These are phyloP conservation scores for Pachliopta kotzebuea DNA, from an alignment of 2,888 invertebrate genomes.

Conservation along the genomic window DNA sequence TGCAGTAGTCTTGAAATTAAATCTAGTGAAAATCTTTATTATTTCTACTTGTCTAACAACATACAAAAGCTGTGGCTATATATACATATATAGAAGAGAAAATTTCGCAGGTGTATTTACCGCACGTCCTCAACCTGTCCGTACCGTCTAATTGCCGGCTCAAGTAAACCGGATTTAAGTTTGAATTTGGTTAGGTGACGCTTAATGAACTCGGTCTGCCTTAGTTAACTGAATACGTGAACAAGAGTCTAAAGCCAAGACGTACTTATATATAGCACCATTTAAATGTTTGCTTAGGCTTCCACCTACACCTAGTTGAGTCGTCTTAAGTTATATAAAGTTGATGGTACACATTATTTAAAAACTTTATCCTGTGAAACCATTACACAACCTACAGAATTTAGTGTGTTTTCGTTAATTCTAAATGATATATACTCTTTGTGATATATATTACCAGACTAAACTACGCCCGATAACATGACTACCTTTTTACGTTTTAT, in stretches of 20 bases:
- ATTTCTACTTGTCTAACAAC: too few species aligned
- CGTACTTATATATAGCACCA: slow-evolving; percentile 5
- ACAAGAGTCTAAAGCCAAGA: slow-evolving; percentile 22
- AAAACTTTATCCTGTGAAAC: too few species aligned
- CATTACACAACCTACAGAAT: too few species aligned
- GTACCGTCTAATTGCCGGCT: slow-evolving; percentile 57
- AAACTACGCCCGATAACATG: too few species aligned
- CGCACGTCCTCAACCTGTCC: slow-evolving; percentile 59
- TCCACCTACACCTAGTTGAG: neutral
- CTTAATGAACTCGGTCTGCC: slow-evolving; percentile 66
- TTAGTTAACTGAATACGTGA: slow-evolving; percentile 47
- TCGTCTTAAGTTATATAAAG: too few species aligned
- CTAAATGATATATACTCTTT: too few species aligned
- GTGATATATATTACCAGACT: too few species aligned
- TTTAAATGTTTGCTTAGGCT: slow-evolving; percentile 27
- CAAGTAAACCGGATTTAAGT: slow-evolving; percentile 69
- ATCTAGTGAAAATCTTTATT: too few species aligned
- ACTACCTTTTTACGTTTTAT: too few species aligned
- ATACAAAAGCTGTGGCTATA: neutral
- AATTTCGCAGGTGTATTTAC: slow-evolving; percentile 42
- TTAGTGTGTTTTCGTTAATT: too few species aligned
- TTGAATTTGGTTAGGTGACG: slow-evolving; percentile 67
- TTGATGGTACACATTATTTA: too few species aligned
- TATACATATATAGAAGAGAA: slow-evolving; percentile 1
- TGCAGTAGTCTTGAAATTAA: too few species aligned